Conservation (phyloP, 1,140 invertebrate species). For the Berghia stephanieae region DNA sequence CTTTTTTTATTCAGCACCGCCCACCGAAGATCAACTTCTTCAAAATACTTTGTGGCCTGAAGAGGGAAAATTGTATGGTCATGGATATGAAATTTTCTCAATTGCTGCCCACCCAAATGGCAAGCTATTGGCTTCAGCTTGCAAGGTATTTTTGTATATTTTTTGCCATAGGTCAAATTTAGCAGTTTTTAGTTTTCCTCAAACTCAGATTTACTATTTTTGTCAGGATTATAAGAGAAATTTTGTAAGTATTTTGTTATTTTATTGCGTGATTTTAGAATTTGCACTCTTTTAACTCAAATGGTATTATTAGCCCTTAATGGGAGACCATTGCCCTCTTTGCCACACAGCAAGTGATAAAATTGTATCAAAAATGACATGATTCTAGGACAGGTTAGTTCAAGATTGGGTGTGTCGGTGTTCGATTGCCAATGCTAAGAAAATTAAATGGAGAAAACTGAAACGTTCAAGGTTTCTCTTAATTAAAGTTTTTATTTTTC, state of each 20-base stretch:
- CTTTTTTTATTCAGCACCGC: conserved; percentile 61
- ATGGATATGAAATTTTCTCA: conserved; percentile 87
- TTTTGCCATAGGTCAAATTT: background rate
- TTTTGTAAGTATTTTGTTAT: background rate
- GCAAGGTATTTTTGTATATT: conserved; percentile 76
- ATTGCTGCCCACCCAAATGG: conserved; percentile 79
- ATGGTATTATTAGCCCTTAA: too few species aligned
- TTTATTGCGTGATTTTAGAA: background rate
- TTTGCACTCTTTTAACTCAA: background rate
- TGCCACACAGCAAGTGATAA: too few species aligned
- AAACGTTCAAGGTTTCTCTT: too few species aligned
- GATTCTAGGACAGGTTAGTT: too few species aligned
- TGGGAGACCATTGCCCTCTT: too few species aligned
- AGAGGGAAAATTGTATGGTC: conserved; percentile 89
- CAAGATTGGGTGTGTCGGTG: too few species aligned
- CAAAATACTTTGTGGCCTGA: conserved; percentile 98
- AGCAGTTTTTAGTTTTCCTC: background rate
- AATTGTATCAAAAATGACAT: too few species aligned
- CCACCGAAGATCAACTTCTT: conserved; percentile 81
- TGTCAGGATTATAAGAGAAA: too few species aligned
- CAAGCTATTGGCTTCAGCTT: conserved; percentile 84
- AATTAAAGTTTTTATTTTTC: too few species aligned
- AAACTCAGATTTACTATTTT: background rate
- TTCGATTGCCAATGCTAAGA: too few species aligned
- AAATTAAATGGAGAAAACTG: too few species aligned